Evolutionary conservation across 2,797 vertebrate species (phyloP), one percentile per base, ranked within the genome.

Genomic region (Rhinophrynus dorsalis): DNA sequence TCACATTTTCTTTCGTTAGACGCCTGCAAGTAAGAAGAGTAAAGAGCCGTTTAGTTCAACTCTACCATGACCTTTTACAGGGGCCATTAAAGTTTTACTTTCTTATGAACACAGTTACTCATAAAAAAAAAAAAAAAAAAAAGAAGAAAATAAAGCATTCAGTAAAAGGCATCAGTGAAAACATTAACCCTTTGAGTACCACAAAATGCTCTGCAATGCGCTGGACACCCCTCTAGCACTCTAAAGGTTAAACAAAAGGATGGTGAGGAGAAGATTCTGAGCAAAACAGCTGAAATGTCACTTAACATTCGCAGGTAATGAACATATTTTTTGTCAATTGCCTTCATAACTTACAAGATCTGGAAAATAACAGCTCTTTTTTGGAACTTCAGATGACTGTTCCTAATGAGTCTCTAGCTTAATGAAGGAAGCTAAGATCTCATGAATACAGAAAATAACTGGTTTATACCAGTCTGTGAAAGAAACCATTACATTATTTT

Each of bases 1-100:
- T 93, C 85, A 94, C 88, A 81, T 97, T 97, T 90, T 97, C 96
- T 91, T 97, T 98, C 75, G 96, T 97, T 88, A 98, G 81, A 57
- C 97, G 95, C 80, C 97, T 98, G 76, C 5, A 83, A 69, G 24
- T 77, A 6, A 75, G 15, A 44, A 38, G 48, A 79, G 0, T 51
- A 2, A 77, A 66, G 27, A 13, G 73, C 76, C 52, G 84, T 56
- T 79, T 67, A 47, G 65, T 74, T 0, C 70, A 40, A 64, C 13
- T 72, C 67, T 38, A 52, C n/a, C 55, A 61, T 11, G 44, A 21
- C 15, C 35, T 42, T 60, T 51, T 37, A 62, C 35, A 5, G 47
- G 29, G 7, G 12, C 48, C 17, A 54, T 52, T 35, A 52, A 40
- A 17, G 40, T 26, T 47, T 20, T 55, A 62, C 54, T 55, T 45